phyloP scores from a whole-genome alignment of 2,113 vertebrate species.

The Myotis yumanensis region DNA sequence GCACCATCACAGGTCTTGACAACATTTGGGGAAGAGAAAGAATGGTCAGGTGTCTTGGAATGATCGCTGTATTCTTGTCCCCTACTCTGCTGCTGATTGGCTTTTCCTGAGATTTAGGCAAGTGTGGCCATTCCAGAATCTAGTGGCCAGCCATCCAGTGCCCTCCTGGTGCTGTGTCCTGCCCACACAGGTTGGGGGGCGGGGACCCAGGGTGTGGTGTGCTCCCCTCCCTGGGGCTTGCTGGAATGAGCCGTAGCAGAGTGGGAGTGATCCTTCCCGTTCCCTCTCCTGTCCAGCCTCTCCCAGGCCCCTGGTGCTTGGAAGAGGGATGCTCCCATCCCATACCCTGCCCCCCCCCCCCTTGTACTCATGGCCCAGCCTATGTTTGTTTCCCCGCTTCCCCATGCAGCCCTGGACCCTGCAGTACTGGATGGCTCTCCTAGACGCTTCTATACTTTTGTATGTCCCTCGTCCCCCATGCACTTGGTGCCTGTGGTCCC shows the following conservation, averaged over 20 bases:
- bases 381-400: no score
- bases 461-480: no score
- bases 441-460: no score
- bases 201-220: not conserved
- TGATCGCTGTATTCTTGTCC: accelerated
- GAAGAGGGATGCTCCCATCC: no score
- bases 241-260: not conserved
- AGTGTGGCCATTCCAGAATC: not conserved
- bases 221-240: not conserved
- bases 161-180: not conserved
- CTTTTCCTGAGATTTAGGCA: not conserved
- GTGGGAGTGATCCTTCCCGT: not conserved
- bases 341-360: accelerated
- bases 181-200: not conserved
- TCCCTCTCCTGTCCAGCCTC: not conserved
- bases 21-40: not conserved
- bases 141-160: not conserved
- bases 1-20: not conserved
- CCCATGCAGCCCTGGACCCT: accelerated
- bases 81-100: not conserved
- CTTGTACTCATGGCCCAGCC: accelerated
- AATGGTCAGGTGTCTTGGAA: not conserved
- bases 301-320: not conserved
- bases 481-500: not conserved
- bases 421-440: not conserved